Conservation (phyloP, 2,797 vertebrate genomes). For the Anguilla pacifica region DNA sequence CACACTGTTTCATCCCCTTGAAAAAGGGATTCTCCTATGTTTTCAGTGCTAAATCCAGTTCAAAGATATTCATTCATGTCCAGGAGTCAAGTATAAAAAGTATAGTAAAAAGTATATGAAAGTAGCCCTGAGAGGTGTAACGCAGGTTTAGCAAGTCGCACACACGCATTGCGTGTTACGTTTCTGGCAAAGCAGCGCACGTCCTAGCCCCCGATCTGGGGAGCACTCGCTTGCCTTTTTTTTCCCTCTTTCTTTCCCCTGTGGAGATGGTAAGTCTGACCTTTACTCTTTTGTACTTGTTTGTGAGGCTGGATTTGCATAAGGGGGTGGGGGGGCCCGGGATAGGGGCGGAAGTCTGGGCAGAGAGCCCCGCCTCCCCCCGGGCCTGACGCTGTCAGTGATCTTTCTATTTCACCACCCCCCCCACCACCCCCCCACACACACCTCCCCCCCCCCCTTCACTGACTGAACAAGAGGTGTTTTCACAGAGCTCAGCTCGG, state of each 20-base stretch:
- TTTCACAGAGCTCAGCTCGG: slow-evolving; percentile 23
- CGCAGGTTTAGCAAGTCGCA: background rate
- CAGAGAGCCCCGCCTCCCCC: slow-evolving; percentile 1
- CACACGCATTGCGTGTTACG: no score
- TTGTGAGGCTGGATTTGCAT: slow-evolving; percentile 32
- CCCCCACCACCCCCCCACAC: no score
- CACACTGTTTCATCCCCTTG: background rate
- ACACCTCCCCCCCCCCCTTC: no score
- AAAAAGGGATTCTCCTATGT: background rate
- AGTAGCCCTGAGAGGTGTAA: background rate
- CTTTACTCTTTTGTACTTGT: slow-evolving; percentile 32
- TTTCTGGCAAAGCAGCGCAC: no score
- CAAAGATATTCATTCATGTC: background rate
- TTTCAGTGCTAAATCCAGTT: background rate
- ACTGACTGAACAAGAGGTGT: slow-evolving; percentile 18
- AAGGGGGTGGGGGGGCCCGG: slow-evolving; percentile 1
- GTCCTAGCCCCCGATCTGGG: background rate
- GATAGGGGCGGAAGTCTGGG: slow-evolving; percentile 28
- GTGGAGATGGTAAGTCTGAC: slow-evolving; percentile 26
- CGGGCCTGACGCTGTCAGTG: slow-evolving; percentile 1
- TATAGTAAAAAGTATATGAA: background rate
- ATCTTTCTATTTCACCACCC: slow-evolving; percentile 22
- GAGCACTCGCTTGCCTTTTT: background rate
- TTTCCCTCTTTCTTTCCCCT: slow-evolving; percentile 4
- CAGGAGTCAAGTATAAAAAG: background rate